Percentiles rank a stretch among this genome's conserved stretches.
Conservation (phyloP, 1,140 invertebrate genomes). For the Panagrolaimus sp. region DNA sequence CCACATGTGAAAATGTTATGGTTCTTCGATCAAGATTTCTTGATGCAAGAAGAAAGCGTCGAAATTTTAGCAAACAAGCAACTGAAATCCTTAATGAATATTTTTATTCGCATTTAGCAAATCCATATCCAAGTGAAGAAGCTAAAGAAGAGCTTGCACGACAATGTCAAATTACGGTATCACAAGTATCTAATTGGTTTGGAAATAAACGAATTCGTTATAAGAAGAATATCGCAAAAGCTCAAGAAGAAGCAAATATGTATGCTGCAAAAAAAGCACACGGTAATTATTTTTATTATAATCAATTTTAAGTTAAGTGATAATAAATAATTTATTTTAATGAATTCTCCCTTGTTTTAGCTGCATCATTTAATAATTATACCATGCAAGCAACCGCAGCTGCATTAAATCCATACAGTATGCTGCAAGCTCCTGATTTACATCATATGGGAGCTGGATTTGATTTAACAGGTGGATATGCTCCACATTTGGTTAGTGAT, state of each 20-base stretch:
- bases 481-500: background rate
- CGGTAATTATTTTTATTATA: background rate
- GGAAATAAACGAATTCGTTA: slow-evolving; percentile 63
- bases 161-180: slow-evolving; percentile 95
- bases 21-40: slow-evolving; percentile 70
- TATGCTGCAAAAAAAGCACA: background rate
- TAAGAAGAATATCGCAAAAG: slow-evolving; percentile 62
- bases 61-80: slow-evolving; percentile 98
- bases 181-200: slow-evolving; percentile 67
- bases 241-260: slow-evolving; percentile 8
- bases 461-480: slow-evolving; percentile 5
- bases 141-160: slow-evolving; percentile 95
- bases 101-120: slow-evolving; percentile 96
- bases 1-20: slow-evolving; percentile 98
- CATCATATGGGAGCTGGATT: background rate
- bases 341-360: too few relatives aligned
- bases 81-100: slow-evolving; percentile 98
- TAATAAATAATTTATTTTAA: background rate
- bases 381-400: too few relatives aligned
- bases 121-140: slow-evolving; percentile 97
- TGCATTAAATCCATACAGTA: slow-evolving; percentile 1
- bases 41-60: slow-evolving; percentile 73
- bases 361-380: background rate
- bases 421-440: slow-evolving; percentile 1
- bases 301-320: background rate